Conservation (phyloP, 2,888 invertebrate genomes). For the Oasisia sp. region DNA sequence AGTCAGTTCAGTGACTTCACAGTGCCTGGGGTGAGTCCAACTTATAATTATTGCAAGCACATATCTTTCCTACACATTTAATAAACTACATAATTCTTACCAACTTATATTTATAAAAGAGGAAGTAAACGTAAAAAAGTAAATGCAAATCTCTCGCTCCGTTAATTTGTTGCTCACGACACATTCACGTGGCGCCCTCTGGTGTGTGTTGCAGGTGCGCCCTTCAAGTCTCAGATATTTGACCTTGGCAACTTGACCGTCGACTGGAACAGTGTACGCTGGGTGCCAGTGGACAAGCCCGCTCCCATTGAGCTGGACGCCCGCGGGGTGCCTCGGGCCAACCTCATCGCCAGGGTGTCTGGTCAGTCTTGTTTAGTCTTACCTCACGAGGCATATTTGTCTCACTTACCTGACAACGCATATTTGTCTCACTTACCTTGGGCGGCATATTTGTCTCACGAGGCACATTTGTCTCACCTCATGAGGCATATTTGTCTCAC, state of each 20-base stretch:
- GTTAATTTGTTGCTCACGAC: background rate
- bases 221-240: slow-evolving; percentile 33
- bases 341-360: slow-evolving; percentile 25
- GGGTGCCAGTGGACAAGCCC: slow-evolving; percentile 35
- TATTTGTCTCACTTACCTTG: too few relatives aligned
- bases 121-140: slow-evolving; percentile 21
- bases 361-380: slow-evolving; percentile 8
- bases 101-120: background rate
- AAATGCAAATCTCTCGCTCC: too few relatives aligned
- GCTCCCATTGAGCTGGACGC: slow-evolving; percentile 34
- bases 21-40: too few relatives aligned
- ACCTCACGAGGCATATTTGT: too few relatives aligned
- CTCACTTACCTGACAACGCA: too few relatives aligned
- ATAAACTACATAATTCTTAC: too few relatives aligned
- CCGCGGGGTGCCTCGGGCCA: slow-evolving; percentile 29
- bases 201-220: slow-evolving; percentile 34
- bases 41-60: too few relatives aligned
- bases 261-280: slow-evolving; percentile 32
- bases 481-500: too few relatives aligned
- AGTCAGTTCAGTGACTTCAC: slow-evolving; percentile 26
- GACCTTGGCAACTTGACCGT: slow-evolving; percentile 36
- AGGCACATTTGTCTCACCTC: too few relatives aligned
- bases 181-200: background rate
- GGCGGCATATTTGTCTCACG: too few relatives aligned
- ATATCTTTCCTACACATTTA: too few relatives aligned